These are phyloP conservation scores for Apoda limacodes DNA, from an alignment of 2,888 invertebrate genomes.

Conservation along the genomic window DNA sequence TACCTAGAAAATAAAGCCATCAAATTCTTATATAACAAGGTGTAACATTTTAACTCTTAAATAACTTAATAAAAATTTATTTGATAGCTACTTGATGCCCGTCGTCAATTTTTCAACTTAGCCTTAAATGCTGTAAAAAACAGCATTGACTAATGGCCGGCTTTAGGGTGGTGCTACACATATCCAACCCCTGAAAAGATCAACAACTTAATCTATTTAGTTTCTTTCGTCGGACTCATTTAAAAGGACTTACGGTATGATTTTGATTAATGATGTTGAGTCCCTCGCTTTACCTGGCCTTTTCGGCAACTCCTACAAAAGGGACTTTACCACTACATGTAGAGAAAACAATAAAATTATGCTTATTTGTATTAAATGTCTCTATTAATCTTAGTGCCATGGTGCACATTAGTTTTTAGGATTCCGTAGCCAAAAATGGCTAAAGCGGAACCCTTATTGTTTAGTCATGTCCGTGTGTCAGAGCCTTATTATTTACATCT, in stretches of 20 bases:
- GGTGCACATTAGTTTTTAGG: too few relatives aligned
- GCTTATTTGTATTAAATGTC: constrained; percentile 55
- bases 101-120: too few relatives aligned
- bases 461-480: too few relatives aligned
- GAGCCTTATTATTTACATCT: too few relatives aligned
- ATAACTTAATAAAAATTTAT: too few relatives aligned
- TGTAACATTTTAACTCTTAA: too few relatives aligned
- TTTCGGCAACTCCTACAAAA: constrained; percentile 51
- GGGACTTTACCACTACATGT: constrained; percentile 21
- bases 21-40: too few relatives aligned
- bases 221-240: constrained; percentile 40
- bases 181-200: constrained; percentile 25
- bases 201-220: constrained; percentile 44
- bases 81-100: too few relatives aligned
- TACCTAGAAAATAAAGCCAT: too few relatives aligned
- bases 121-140: constrained; percentile 7
- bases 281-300: constrained; percentile 51
- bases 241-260: constrained; percentile 36
- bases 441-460: too few relatives aligned
- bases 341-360: constrained; percentile 40
- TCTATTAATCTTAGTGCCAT: constrained; percentile 52
- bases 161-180: constrained; percentile 41
- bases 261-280: constrained; percentile 53
- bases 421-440: too few relatives aligned
- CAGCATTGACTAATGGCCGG: constrained; percentile 30